Base-by-base conservation (phyloP, 1,140 invertebrate species). In the Heliconius eleuchia region DNA sequence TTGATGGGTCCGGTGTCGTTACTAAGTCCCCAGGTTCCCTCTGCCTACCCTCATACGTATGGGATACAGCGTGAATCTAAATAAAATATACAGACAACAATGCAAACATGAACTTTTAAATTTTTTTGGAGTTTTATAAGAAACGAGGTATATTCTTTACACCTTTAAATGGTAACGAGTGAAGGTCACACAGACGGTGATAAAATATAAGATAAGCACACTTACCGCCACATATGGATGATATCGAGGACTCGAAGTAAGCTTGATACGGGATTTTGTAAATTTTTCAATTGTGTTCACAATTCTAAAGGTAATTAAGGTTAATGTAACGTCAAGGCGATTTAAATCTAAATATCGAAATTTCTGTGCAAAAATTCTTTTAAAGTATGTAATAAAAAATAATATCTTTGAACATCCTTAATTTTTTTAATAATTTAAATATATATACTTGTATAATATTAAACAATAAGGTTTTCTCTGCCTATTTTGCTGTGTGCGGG, bases 101-200 rank as follows among this genome's bases (percentile, higher is more conserved):
- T 9, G 16, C 57, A 66, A 66, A 30, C 9, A 16, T 13, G 23
- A 3, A 30, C 3, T 52, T 27, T 66, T 66, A 66, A 23, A 5
- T 30, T 66, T 27, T 66, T 66, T 8, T 66, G 13, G 13, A 66
- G 1, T 60, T 60, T 13, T 66, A 66, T 4, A 30, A 30, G 3
- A 66, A 9, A 18, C 2, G 8, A 27, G n/a, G 9, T 9, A 57
- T 23, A 57, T 23, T 30, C 60, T 27, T 18, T 66, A 66, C 60
- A 30, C 60, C 11, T 66, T 66, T 66, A 66, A 66, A 66, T 66
- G 60, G 30, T 66, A 66, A 66, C 60, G 11, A 66, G 60, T 30
- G 60, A 66, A 66, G 60, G 60, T 11, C 27, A 66, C 1, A 5
- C 8, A 13, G 3, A 18, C 23, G 60, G 60, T 66, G 60, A 66